Base-by-base conservation (phyloP, 1,140 invertebrate species). In the Tetramorium parvispinum region DNA sequence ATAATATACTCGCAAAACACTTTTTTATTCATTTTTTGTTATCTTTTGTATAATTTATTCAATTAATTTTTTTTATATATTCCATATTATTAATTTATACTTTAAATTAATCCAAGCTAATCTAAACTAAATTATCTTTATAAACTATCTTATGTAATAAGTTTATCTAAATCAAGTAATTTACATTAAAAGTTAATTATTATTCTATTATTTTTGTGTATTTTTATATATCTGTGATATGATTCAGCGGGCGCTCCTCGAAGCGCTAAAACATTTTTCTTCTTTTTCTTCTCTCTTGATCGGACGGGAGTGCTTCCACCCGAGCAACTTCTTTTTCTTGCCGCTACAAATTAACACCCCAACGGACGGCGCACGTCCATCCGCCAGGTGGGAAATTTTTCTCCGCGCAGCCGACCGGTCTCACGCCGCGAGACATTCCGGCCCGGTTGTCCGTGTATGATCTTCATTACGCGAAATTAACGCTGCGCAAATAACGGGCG, bases 381-480 rank as follows among this genome's bases (percentile, higher is more conserved):
- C 13, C 63, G 57, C 32, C 65, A 82, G 78, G 66, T 82, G 66
- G 66, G 66, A 82, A 57, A 59, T 82, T 78, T 71, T 59, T 79
- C 21, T 37, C 40, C 11, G 16, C 79, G 46, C 53, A 16, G 51
- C 43, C 53, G 37, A 85, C 70, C 79, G 43, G 78, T 88, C 65
- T 73, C 85, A 68, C 57, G 53, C 77, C 65, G 51, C 59, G 10
- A 82, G 85, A 78, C 46, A 82, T 86, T 82, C 63, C 63, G n/a
- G 73, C 86, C 83, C 73, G 88, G 70, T 87, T 65, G 77, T 63
- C 65, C 83, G 65, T 49, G 79, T 73, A 88, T 87, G 76, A 88
- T 90, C 89, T 90, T 90, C 81, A 90, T 90, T 88, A 88, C 75
- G 61, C 24, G 76, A 90, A 90, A 90, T 90, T 90, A 88, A 71